Evolutionary conservation across 1,140 invertebrate genomes (phyloP).

Genomic region (Ceratosolen fusciceps): DNA sequence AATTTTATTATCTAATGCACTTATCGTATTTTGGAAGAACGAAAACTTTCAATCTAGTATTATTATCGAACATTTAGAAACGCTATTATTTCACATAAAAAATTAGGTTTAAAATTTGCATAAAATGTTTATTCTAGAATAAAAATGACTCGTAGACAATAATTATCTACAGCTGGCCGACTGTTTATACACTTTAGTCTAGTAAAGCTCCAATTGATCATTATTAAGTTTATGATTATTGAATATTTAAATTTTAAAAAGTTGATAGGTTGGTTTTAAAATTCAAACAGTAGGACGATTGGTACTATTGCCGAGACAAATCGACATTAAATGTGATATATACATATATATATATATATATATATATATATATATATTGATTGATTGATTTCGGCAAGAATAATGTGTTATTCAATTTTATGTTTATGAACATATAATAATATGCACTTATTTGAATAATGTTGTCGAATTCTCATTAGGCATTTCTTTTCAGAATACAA

Average conservation of each 20-base stretch:
- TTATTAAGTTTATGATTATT: constrained; percentile 56
- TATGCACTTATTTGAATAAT: constrained; percentile 64
- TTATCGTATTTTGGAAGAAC: constrained; percentile 31
- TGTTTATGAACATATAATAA: constrained; percentile 66
- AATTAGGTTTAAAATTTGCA: constrained; percentile 31
- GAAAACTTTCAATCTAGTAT: constrained; percentile 5
- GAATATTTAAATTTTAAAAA: constrained; percentile 67
- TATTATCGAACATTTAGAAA: constrained; percentile 45
- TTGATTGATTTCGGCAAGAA: too few relatives aligned
- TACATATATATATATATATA: too few relatives aligned
- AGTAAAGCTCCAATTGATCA: constrained; percentile 59
- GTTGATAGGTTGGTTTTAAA: constrained; percentile 68
- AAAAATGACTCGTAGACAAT: constrained; percentile 26
- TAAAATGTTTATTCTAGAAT: constrained; percentile 25
- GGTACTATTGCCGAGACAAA: constrained; percentile 68
- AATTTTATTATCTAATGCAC: constrained; percentile 20
- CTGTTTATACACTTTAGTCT: constrained; percentile 54
- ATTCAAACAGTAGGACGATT: constrained; percentile 69
- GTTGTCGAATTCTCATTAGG: constrained; percentile 67
- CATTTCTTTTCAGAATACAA: constrained; percentile 65
- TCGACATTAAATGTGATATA: constrained; percentile 69
- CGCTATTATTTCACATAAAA: constrained; percentile 27
- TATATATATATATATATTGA: too few relatives aligned
- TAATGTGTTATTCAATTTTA: too few relatives aligned
- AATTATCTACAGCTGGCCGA: constrained; percentile 66